Base-by-base conservation (phyloP, 2,113 vertebrate species). In the Nycticorax nycticorax region DNA sequence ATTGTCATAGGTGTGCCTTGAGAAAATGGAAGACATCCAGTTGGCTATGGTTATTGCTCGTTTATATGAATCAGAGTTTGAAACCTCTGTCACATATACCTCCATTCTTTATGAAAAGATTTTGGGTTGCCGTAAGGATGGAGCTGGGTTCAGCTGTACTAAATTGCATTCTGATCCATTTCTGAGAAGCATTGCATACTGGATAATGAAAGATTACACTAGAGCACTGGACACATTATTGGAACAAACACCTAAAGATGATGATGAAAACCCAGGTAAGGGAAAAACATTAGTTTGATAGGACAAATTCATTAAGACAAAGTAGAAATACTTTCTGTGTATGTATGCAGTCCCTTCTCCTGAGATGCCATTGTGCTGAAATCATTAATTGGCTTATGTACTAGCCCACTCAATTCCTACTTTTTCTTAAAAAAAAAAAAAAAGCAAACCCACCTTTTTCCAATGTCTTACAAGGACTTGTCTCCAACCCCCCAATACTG, bases 21-120 rank as follows among this genome's bases (percentile, higher is more conserved):
- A 99, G 95, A 99, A 99, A 97, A 99, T 99, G 99, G 99, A 99
- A 97, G 99, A 99, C 94, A 99, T 99, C 92, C 99, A 99, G 97
- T 86, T 99, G 94, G 99, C 99, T 78, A 99, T 99, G 99, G 98
- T 99, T 71, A 99, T 99, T 87, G 99, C 99, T 60, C 98, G 99
- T 82, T 98, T 99, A 52, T 99, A 99, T 60, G 99, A 99, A 93
- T 99, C 99, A 3, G 99, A 99, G 97, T 99, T 99, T 97, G 99
- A 99, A 97, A 99, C 98, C 33, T 99, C 99, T 26, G 98, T 99
- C 81, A 99, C 99, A 7, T 99, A 99, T 62, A 98, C 98, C 96
- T 99, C 99, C 84, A 99, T 99, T 79, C 98, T 99, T 68, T 97
- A 99, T 76, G 98, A 99, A 98, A 99, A 99, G 96, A 99, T 99